Percentiles rank a stretch among this genome's conserved stretches.
Conservation (phyloP, 1,140 invertebrate genomes). For the Rhopalosiphum maidis region DNA sequence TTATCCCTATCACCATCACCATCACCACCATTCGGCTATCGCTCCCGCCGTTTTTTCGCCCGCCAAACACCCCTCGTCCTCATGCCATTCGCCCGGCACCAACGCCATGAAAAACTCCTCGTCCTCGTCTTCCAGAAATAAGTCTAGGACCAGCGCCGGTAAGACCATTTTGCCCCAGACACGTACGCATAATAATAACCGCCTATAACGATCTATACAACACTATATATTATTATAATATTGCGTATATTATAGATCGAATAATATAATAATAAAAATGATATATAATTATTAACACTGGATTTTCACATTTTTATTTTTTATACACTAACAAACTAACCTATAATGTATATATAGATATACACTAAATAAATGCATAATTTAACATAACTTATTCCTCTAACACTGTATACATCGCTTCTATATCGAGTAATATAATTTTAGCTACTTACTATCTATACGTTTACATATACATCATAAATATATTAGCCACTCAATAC, state of each 20-base stretch:
- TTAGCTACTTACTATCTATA: not conserved
- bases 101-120: constrained; percentile 58
- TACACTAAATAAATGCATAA: not conserved
- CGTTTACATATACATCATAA: not conserved
- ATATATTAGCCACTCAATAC: not conserved
- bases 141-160: constrained; percentile 61
- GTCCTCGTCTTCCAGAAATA: constrained; percentile 59
- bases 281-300: not conserved
- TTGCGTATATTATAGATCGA: not conserved
- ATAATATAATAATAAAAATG: not conserved
- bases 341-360: too few species aligned
- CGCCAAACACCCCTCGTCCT: constrained; percentile 57
- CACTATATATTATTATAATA: not conserved
- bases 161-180: constrained; percentile 57
- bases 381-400: not conserved
- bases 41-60: constrained; percentile 54
- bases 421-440: not conserved
- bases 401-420: not conserved
- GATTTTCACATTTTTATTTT: not conserved
- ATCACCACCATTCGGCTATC: constrained; percentile 58
- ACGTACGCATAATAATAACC: not conserved
- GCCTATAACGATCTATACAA: not conserved
- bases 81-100: constrained; percentile 57
- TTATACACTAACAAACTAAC: not conserved
- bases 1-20: constrained; percentile 56